A percentile compares a stretch with the other conserved stretches of the same genome.
phyloP scores from a whole-genome alignment of 2,113 vertebrate genomes.

The Conger conger region DNA sequence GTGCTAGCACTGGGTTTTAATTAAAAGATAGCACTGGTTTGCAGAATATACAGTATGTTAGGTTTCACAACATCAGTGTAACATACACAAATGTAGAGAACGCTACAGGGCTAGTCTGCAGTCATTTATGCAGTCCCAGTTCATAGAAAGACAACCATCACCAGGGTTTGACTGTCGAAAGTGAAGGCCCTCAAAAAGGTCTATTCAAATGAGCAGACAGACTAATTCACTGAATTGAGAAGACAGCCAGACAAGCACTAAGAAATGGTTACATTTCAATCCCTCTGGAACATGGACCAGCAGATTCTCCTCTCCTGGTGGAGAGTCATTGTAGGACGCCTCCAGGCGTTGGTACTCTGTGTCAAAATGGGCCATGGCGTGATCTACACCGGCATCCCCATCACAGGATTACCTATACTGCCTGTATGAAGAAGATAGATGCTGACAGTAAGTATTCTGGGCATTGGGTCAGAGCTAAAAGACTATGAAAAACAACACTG shows the following conservation, averaged over 20 bases:
- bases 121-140: background rate
- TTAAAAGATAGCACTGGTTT: too few species aligned
- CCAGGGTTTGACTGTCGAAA: background rate
- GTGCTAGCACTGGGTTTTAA: too few species aligned
- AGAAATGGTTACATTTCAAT: conserved; percentile 79
- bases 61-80: background rate
- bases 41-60: too few species aligned
- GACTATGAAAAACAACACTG: background rate
- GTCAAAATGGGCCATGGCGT: conserved; percentile 86
- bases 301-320: conserved; percentile 87
- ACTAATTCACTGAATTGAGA: background rate
- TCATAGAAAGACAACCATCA: background rate
- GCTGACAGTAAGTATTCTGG: background rate
- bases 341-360: conserved; percentile 94
- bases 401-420: conserved; percentile 27
- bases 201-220: background rate
- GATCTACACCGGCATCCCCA: conserved; percentile 15
- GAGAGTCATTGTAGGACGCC: conserved; percentile 91
- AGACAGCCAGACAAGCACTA: background rate
- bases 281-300: conserved; percentile 92
- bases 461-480: background rate
- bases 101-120: background rate
- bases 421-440: background rate
- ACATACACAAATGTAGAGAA: background rate
- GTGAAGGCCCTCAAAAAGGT: background rate